A percentile compares a stretch with the other conserved stretches of the same genome.
These are phyloP conservation scores for Plagiodera versicolora DNA, from an alignment of 2,888 invertebrate genomes.

Conservation along the genomic window DNA sequence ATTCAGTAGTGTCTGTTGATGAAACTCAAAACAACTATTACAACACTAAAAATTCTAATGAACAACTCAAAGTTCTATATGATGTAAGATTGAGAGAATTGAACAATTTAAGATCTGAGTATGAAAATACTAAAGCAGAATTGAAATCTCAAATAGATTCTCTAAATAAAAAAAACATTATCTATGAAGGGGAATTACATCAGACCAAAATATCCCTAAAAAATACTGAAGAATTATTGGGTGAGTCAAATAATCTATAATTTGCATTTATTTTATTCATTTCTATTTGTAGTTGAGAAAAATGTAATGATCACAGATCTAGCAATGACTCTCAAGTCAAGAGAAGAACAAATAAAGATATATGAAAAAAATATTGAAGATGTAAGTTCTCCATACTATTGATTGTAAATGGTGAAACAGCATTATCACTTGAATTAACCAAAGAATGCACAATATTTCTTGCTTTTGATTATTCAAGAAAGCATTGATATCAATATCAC, in stretches of 20 bases:
- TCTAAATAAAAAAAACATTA: constrained; percentile 39
- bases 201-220: constrained; percentile 41
- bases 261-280: no score
- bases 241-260: constrained; percentile 16
- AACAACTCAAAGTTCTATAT: constrained; percentile 54
- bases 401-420: constrained; percentile 1
- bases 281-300: constrained; percentile 38
- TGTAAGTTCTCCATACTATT: constrained; percentile 27
- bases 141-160: constrained; percentile 36
- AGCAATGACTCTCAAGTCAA: constrained; percentile 25
- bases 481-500: no score
- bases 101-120: constrained; percentile 38
- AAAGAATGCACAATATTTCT: no score
- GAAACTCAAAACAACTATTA: constrained; percentile 39
- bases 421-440: no score
- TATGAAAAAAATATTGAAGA: constrained; percentile 35
- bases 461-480: no score
- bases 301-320: constrained; percentile 34
- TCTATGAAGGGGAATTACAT: constrained; percentile 43
- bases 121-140: constrained; percentile 35
- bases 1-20: constrained; percentile 38
- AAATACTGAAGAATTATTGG: constrained; percentile 41
- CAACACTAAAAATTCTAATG: constrained; percentile 39
- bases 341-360: constrained; percentile 33
- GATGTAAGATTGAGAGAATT: constrained; percentile 52